These are phyloP conservation scores for Dolomedes plantarius DNA, from an alignment of 2,888 invertebrate species.

Conservation along the genomic window DNA sequence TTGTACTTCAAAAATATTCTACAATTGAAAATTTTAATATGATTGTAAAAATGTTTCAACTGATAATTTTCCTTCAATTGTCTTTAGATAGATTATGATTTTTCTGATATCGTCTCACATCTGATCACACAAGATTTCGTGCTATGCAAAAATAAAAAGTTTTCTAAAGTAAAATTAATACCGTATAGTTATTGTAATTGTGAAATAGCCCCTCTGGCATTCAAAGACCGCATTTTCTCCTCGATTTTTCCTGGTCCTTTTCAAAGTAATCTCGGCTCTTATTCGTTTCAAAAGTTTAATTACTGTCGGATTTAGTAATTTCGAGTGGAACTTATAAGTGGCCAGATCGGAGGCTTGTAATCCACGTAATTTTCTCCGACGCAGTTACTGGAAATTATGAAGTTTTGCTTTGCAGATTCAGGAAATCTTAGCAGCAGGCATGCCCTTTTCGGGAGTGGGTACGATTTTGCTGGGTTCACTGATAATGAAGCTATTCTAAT, in stretches of 20 bases:
- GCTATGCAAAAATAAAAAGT: too few species aligned
- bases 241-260: not conserved
- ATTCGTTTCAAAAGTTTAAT: not conserved
- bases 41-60: too few species aligned
- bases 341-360: not conserved
- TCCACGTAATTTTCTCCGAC: not conserved
- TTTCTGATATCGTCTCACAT: too few species aligned
- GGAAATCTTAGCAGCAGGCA: not conserved
- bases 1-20: too few species aligned
- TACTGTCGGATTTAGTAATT: not conserved
- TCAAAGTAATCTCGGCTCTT: not conserved
- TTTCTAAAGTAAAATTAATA: too few species aligned
- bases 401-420: not conserved
- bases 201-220: too few species aligned
- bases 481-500: not conserved
- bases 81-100: too few species aligned
- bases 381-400: not conserved
- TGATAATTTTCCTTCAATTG: too few species aligned
- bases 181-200: too few species aligned
- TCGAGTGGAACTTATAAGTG: not conserved
- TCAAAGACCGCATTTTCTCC: not conserved
- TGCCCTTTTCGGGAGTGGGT: not conserved
- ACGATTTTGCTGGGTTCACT: not conserved
- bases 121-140: too few species aligned
- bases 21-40: too few species aligned